phyloP scores from a whole-genome alignment of 2,888 invertebrate species.

The Nineta flava region DNA sequence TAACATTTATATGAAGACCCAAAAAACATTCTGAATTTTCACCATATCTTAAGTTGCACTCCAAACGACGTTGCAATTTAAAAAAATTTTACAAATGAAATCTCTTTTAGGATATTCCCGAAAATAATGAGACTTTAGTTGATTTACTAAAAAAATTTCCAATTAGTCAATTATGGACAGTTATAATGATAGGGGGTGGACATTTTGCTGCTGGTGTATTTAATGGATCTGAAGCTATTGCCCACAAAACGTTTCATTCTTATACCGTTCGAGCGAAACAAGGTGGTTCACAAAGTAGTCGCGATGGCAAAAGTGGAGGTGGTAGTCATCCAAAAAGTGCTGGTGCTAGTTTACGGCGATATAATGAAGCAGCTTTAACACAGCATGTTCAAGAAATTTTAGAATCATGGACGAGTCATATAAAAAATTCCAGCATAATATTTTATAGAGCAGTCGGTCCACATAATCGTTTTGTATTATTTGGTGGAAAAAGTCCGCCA shows the following conservation, averaged over 20 bases:
- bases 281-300: conserved; percentile 55
- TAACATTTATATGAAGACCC: no score
- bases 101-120: conserved; percentile 21
- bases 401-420: conserved; percentile 46
- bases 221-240: conserved; percentile 26
- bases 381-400: conserved; percentile 67
- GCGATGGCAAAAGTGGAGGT: conserved; percentile 34
- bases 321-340: conserved; percentile 54
- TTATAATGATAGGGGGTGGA: conserved; percentile 74
- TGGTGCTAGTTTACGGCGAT: conserved; percentile 61
- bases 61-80: no score
- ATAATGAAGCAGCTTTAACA: conserved; percentile 59
- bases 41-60: no score
- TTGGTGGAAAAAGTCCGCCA: conserved; percentile 54
- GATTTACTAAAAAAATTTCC: conserved; percentile 17
- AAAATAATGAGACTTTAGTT: conserved; percentile 21
- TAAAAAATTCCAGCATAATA: conserved; percentile 51
- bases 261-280: conserved; percentile 75
- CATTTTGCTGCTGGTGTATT: conserved; percentile 65
- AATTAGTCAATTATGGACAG: conserved; percentile 43
- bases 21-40: no score
- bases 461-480: conserved; percentile 52
- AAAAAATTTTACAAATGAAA: background rate
- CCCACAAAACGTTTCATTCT: conserved; percentile 71
- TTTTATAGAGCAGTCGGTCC: conserved; percentile 64